Evolutionary conservation across 1,140 invertebrate species (phyloP).

Genomic region (Heliconius hewitsoni): DNA sequence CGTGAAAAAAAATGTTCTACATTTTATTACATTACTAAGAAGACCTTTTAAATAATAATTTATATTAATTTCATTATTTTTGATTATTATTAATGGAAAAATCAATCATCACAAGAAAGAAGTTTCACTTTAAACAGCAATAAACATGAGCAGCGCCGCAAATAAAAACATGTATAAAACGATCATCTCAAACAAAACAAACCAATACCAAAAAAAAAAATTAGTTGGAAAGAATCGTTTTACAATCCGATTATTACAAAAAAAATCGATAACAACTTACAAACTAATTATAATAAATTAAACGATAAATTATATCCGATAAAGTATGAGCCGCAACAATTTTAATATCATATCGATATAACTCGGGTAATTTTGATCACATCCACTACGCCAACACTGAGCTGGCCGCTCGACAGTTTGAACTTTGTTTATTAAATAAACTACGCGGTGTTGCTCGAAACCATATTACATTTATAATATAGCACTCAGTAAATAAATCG

Average conservation of each 20-base stretch:
- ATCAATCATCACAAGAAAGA: not conserved
- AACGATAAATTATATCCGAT: constrained; percentile 63
- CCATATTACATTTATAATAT: constrained; percentile 31
- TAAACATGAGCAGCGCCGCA: constrained; percentile 43
- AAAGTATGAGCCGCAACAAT: constrained; percentile 73
- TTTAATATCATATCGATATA: constrained; percentile 80
- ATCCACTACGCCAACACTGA: not conserved
- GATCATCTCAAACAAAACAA: constrained; percentile 51
- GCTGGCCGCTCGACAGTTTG: constrained; percentile 10
- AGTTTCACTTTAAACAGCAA: not conserved
- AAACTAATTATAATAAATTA: constrained; percentile 75
- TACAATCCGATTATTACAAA: constrained; percentile 49
- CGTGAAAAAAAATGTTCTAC: not conserved
- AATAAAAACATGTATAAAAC: constrained; percentile 47
- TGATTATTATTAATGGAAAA: not conserved
- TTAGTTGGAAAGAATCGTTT: constrained; percentile 44
- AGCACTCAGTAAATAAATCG: constrained; percentile 65
- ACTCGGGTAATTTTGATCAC: constrained; percentile 55
- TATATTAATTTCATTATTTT: not conserved
- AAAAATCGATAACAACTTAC: constrained; percentile 62
- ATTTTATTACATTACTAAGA: not conserved
- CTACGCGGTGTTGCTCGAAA: constrained; percentile 9
- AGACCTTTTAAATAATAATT: not conserved
- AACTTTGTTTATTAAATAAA: constrained; percentile 33
- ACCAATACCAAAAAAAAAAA: constrained; percentile 36